Percentiles rank a stretch among this genome's conserved stretches.
Conservation (phyloP, 1,140 invertebrate genomes). For the Pentalonia nigronervosa region DNA sequence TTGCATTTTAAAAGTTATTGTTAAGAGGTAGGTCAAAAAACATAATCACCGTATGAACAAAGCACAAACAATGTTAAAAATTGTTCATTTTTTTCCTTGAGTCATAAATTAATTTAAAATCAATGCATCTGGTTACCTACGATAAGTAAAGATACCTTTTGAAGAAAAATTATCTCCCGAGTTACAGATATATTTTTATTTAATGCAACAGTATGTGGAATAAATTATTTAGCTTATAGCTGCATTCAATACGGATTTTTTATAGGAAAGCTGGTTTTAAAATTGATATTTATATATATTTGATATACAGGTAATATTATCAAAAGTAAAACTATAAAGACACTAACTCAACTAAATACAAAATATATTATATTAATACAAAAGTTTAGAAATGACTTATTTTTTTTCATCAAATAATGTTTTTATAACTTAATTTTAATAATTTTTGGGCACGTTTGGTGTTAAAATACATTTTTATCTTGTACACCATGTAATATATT, state of each 20-base stretch:
- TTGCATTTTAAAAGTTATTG: no score
- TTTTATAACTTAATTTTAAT: not conserved
- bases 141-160: not conserved
- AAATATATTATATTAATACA: not conserved
- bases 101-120: no score
- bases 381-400: not conserved
- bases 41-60: no score
- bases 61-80: no score
- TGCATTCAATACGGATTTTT: not conserved
- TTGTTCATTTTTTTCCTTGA: no score
- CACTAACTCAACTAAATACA: no score
- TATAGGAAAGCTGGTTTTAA: not conserved
- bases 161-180: not conserved
- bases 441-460: not conserved
- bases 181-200: not conserved
- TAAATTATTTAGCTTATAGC: not conserved
- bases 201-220: not conserved
- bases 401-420: not conserved
- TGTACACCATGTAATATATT: not conserved
- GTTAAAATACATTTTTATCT: not conserved
- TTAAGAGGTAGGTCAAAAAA: not conserved
- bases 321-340: no score
- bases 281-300: no score
- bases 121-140: no score
- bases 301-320: not conserved